Conservation (phyloP, 2,888 invertebrate species). For the Drosophila nr. medialis region DNA sequence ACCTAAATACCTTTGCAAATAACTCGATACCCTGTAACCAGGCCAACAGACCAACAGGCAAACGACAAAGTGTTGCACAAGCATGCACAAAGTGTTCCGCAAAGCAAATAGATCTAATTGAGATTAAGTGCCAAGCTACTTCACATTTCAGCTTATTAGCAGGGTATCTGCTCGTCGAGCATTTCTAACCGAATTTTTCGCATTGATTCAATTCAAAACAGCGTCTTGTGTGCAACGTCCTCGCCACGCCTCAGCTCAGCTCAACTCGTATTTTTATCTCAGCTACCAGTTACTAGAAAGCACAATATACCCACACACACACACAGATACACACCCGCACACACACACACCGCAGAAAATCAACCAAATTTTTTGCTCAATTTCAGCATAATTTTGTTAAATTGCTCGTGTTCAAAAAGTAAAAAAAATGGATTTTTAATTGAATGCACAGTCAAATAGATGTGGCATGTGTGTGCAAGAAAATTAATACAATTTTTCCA, state of each 20-base stretch:
- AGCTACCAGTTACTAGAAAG: constrained; percentile 24
- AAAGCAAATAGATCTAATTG: background rate
- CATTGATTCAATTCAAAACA: constrained; percentile 44
- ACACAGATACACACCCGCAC: background rate
- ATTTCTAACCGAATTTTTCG: background rate
- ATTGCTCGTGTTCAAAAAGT: constrained; percentile 50
- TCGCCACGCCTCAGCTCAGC: constrained; percentile 23
- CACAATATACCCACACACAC: constrained; percentile 13
- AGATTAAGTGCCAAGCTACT: background rate
- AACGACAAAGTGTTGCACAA: background rate
- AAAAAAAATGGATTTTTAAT: constrained; percentile 34
- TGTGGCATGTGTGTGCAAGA: constrained; percentile 28
- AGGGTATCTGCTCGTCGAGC: background rate
- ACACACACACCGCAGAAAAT: constrained; percentile 14
- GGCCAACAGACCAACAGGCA: background rate
- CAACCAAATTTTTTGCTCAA: constrained; percentile 15
- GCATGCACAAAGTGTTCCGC: background rate
- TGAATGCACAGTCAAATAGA: constrained; percentile 44
- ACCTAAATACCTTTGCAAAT: constrained; percentile 49
- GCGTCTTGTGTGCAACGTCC: constrained; percentile 38
- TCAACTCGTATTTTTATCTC: constrained; percentile 21
- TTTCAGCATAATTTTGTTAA: constrained; percentile 46
- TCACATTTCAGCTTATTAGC: background rate
- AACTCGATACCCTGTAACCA: constrained; percentile 19
- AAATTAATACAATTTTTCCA: constrained; percentile 38